Conservation (phyloP, 2,113 vertebrate species). For the Brienomyrus longianalis region DNA sequence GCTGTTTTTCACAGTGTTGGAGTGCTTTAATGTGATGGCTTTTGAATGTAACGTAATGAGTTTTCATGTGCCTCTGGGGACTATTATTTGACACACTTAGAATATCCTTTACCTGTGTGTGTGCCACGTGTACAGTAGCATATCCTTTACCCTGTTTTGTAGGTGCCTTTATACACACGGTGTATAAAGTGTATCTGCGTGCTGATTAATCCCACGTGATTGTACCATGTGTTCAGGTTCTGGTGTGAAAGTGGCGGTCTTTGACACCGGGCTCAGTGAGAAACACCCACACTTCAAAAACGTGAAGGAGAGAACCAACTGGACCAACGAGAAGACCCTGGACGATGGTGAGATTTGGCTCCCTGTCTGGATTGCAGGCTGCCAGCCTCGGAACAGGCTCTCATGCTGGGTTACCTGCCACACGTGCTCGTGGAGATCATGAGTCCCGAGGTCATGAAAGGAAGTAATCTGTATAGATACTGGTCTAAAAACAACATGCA, state of each 20-base stretch:
- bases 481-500: not conserved
- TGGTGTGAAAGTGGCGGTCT: constrained; percentile 91
- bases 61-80: not conserved
- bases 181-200: not conserved
- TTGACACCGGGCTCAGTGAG: constrained; percentile 94
- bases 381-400: not conserved
- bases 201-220: not conserved
- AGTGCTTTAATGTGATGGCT: not conserved
- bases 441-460: not conserved
- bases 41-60: not conserved
- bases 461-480: not conserved
- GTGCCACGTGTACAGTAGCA: not conserved
- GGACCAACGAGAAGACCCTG: constrained; percentile 97
- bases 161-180: not conserved
- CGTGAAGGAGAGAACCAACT: constrained; percentile 96
- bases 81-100: not conserved
- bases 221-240: constrained; percentile 59
- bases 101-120: not conserved
- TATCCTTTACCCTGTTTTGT: not conserved
- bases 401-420: not conserved
- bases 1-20: not conserved
- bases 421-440: not conserved
- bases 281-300: constrained; percentile 98
- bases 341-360: constrained; percentile 74
- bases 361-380: not conserved